Evolutionary conservation across 2,113 vertebrate genomes (phyloP).

Genomic region (Tinamus guttatus): DNA sequence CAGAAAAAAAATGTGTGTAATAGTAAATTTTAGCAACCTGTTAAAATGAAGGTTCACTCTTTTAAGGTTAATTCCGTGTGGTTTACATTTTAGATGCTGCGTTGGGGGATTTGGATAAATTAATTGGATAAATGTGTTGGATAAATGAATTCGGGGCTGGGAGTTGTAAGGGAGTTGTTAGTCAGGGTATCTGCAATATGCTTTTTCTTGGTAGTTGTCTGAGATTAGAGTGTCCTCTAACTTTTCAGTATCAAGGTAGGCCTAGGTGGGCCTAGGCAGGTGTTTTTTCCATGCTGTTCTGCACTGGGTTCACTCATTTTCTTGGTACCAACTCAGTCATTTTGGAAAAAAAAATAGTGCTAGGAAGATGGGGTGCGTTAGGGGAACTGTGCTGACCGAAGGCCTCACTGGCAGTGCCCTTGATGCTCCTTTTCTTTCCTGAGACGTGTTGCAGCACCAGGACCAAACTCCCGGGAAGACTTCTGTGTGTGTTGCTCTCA

Average conservation of each 20-base stretch:
- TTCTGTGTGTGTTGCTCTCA: not conserved
- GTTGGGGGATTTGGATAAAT: not conserved
- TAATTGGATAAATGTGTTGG: not conserved
- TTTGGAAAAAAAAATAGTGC: no score
- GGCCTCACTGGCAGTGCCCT: not conserved
- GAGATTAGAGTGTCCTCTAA: not conserved
- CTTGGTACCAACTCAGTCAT: no score
- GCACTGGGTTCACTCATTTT: not conserved
- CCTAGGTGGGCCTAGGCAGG: not conserved
- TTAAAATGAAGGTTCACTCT: not conserved
- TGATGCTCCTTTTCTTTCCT: not conserved
- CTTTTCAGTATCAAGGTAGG: not conserved
- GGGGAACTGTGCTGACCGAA: not conserved
- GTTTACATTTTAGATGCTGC: not conserved
- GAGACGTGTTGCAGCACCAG: not conserved
- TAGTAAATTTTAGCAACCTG: not conserved
- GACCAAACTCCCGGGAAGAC: not conserved
- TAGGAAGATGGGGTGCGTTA: not conserved
- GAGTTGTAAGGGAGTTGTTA: not conserved
- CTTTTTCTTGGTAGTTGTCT: not conserved
- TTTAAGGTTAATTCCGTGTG: fast-evolving
- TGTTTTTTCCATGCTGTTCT: not conserved
- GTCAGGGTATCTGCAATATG: not conserved
- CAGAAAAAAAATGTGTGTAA: not conserved
- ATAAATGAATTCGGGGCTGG: not conserved